Evolutionary conservation across 2,797 vertebrate species (phyloP).

Genomic region (Bradypodion ventrale): DNA sequence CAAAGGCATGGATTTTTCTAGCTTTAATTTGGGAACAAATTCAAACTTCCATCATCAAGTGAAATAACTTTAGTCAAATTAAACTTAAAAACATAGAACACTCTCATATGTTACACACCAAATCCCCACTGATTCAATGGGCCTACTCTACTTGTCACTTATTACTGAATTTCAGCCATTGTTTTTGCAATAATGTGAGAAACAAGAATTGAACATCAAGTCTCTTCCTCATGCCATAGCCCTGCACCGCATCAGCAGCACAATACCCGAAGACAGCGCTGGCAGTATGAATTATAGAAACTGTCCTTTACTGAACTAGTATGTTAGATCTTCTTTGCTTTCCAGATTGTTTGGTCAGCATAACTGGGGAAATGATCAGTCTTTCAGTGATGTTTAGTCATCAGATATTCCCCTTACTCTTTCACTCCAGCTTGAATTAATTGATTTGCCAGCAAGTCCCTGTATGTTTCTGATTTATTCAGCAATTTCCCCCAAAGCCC

Average conservation of each 20-base stretch:
- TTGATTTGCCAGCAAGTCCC: constrained; percentile 61
- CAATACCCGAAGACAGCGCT: neutral
- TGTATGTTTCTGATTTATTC: constrained; percentile 61
- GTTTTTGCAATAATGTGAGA: neutral
- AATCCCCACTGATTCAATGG: too few species aligned
- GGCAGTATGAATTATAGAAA: neutral
- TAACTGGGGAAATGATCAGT: constrained; percentile 64
- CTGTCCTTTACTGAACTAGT: neutral
- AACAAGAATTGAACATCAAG: neutral
- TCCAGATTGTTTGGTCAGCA: constrained; percentile 38
- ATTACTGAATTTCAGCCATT: neutral
- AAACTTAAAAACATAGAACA: neutral
- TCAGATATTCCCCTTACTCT: constrained; percentile 72
- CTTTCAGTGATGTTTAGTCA: constrained; percentile 59
- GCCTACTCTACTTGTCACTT: neutral
- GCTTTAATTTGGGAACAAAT: neutral
- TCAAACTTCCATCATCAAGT: neutral
- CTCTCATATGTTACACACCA: neutral
- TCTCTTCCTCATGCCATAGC: neutral
- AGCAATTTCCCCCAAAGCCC: constrained; percentile 49
- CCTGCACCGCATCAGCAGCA: neutral
- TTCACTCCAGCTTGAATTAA: constrained; percentile 58
- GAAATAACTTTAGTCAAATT: neutral
- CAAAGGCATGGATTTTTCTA: neutral
- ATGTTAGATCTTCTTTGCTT: neutral